Conservation (phyloP, 2,113 vertebrate species). For the Cepphus grylle region DNA sequence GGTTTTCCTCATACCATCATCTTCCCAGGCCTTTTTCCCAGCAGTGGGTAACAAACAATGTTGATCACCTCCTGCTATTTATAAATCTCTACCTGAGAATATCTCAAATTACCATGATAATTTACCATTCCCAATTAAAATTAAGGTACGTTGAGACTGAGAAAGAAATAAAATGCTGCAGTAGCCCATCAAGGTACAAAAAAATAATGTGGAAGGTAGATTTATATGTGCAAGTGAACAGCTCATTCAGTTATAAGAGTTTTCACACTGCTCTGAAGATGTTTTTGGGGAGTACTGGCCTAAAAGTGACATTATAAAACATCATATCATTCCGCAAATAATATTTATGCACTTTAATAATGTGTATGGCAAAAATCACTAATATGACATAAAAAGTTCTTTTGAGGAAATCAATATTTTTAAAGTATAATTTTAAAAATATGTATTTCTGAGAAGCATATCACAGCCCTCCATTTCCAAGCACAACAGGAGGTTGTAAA, state of each 20-base stretch:
- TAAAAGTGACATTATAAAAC: conserved; percentile 1
- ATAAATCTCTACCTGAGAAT: neutral
- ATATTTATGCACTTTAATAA: conserved; percentile 16
- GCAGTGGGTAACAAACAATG: neutral
- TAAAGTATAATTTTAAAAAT: neutral
- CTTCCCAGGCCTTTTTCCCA: neutral
- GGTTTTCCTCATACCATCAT: neutral
- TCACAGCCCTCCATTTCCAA: neutral
- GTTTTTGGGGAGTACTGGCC: neutral
- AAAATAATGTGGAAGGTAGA: neutral
- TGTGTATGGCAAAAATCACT: neutral
- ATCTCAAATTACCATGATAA: neutral
- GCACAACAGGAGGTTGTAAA: neutral
- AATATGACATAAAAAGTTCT: neutral
- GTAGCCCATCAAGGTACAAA: conserved; percentile 1
- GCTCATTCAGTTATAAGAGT: neutral
- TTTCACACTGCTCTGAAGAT: conserved; percentile 15
- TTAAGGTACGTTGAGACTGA: neutral
- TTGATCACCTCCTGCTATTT: neutral
- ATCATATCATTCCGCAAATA: neutral
- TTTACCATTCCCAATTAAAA: conserved; percentile 32
- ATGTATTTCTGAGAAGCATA: neutral
- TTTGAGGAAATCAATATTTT: conserved; percentile 12
- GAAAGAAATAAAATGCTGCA: neutral
- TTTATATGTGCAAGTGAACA: neutral